Conservation (phyloP, 2,113 vertebrate genomes). For the Chinchilla lanigera region DNA sequence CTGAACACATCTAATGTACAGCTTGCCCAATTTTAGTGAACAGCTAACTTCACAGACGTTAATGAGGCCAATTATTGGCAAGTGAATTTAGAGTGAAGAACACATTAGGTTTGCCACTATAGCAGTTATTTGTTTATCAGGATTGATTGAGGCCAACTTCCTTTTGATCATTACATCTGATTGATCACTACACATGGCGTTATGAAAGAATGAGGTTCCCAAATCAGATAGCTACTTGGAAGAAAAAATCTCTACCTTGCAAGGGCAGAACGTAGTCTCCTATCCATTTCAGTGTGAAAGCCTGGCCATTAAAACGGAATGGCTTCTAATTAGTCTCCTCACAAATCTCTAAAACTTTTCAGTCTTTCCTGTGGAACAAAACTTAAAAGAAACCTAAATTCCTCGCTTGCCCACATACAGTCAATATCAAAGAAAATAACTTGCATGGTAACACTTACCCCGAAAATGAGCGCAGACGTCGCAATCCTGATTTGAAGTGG, state of each 20-base stretch:
- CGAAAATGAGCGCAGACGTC: conserved; percentile 51
- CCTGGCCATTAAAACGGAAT: conserved; percentile 78
- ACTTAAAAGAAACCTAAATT: conserved; percentile 72
- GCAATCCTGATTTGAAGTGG: conserved; percentile 75
- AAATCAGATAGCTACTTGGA: conserved; percentile 65
- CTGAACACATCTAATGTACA: conserved; percentile 69
- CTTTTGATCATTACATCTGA: conserved; percentile 80
- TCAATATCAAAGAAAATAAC: conserved; percentile 75
- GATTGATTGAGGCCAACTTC: conserved; percentile 79
- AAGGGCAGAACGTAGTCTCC: conserved; percentile 69
- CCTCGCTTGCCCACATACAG: conserved; percentile 53
- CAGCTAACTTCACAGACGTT: conserved; percentile 74
- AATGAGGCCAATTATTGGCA: conserved; percentile 82
- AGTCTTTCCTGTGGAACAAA: conserved; percentile 66
- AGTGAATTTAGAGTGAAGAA: conserved; percentile 79
- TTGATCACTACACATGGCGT: conserved; percentile 73
- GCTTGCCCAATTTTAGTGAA: conserved; percentile 69
- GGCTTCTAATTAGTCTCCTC: conserved; percentile 77
- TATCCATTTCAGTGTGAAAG: conserved; percentile 68
- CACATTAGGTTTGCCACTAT: conserved; percentile 75
- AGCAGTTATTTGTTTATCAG: conserved; percentile 77
- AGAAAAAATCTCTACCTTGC: conserved; percentile 79
- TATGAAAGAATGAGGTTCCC: conserved; percentile 73
- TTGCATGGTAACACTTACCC: conserved; percentile 53
- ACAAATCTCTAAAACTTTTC: conserved; percentile 76